phyloP scores from a whole-genome alignment of 1,140 invertebrate species.

The Spodoptera litura region DNA sequence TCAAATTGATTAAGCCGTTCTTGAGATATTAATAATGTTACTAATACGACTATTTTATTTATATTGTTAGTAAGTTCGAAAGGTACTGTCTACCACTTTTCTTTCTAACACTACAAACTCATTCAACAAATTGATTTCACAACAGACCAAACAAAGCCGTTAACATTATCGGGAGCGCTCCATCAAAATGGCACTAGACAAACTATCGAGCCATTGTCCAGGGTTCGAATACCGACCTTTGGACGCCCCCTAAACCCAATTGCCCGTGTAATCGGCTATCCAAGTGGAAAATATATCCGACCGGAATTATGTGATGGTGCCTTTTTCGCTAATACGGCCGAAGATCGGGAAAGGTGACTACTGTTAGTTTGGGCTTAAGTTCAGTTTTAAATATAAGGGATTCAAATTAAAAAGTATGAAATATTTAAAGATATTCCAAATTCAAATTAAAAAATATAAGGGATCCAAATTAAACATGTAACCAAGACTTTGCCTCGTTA shows the following conservation, averaged over 20 bases:
- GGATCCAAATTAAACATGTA: too few species aligned
- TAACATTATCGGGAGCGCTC: slow-evolving; percentile 79
- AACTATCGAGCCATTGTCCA: slow-evolving; percentile 78
- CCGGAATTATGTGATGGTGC: slow-evolving; percentile 62
- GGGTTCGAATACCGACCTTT: slow-evolving; percentile 75
- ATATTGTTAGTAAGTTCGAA: too few species aligned
- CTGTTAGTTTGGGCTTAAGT: not conserved
- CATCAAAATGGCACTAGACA: slow-evolving; percentile 78
- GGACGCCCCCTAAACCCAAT: slow-evolving; percentile 78
- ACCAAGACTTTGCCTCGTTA: too few species aligned
- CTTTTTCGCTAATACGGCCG: slow-evolving; percentile 70
- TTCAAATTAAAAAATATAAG: too few species aligned
- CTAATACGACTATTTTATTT: too few species aligned
- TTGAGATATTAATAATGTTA: too few species aligned
- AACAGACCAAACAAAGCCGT: slow-evolving; percentile 49
- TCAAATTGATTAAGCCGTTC: too few species aligned
- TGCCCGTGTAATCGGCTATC: slow-evolving; percentile 81
- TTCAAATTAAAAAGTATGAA: too few species aligned
- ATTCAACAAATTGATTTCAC: slow-evolving; percentile 35
- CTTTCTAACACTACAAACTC: not conserved
- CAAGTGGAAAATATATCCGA: slow-evolving; percentile 82
- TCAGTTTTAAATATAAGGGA: not conserved
- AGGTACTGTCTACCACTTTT: too few species aligned
- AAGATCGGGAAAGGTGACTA: slow-evolving; percentile 5
- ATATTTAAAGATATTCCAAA: too few species aligned